Conservation (phyloP, 2,888 invertebrate genomes). For the Drosophila pegasa region DNA sequence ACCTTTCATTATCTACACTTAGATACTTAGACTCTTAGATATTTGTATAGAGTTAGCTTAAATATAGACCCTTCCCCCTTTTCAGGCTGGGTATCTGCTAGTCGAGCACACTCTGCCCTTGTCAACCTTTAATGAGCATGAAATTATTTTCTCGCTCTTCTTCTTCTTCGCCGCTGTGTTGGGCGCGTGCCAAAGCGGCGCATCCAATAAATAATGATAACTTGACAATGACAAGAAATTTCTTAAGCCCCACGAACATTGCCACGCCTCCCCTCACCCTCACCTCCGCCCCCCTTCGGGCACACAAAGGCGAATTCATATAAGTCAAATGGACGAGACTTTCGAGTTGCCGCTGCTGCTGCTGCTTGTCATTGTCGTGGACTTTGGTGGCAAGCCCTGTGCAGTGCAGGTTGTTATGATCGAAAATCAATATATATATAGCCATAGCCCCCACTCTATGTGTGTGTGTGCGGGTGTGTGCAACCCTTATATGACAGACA, state of each 20-base stretch:
- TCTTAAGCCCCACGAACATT: constrained; percentile 13
- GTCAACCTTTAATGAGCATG: not conserved
- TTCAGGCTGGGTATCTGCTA: not conserved
- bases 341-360: constrained; percentile 19
- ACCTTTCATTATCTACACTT: too few relatives aligned
- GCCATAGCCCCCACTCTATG: constrained; percentile 32
- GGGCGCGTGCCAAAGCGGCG: constrained; percentile 71
- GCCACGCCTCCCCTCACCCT: not conserved
- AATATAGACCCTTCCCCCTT: too few relatives aligned
- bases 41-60: too few relatives aligned
- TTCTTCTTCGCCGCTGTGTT: constrained; percentile 5
- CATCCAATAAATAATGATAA: constrained; percentile 75
- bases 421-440: constrained; percentile 70
- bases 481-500: constrained; percentile 9
- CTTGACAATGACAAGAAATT: constrained; percentile 66
- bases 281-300: not conserved
- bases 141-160: constrained; percentile 4
- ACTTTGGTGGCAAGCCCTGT: constrained; percentile 32
- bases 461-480: not conserved
- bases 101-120: not conserved
- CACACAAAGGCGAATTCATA: constrained; percentile 21
- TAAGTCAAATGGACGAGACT: constrained; percentile 55
- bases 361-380: constrained; percentile 29
- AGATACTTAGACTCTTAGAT: too few relatives aligned
- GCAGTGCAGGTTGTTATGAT: constrained; percentile 74